Conservation (phyloP, 1,140 invertebrate genomes). For the Drosophila tristis region DNA sequence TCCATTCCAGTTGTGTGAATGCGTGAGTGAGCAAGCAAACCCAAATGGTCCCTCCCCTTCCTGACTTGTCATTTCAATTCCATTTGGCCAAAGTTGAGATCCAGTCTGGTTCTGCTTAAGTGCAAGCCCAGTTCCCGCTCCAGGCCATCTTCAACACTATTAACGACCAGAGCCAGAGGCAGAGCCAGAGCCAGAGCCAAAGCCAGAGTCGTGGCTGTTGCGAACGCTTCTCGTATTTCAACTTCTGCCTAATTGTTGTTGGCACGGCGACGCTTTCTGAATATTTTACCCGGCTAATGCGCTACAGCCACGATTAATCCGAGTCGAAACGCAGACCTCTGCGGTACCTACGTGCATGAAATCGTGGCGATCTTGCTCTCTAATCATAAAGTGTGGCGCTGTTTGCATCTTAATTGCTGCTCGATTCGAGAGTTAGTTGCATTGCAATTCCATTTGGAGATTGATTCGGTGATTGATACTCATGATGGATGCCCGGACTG, state of each 20-base stretch:
- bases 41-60: slow-evolving; percentile 11
- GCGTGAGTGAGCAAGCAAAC: slow-evolving; percentile 7
- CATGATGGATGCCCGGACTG: not conserved
- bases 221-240: slow-evolving; percentile 48
- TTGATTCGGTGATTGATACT: slow-evolving; percentile 29
- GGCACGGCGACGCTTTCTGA: slow-evolving; percentile 41
- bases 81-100: slow-evolving; percentile 78
- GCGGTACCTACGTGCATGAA: slow-evolving; percentile 65
- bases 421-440: slow-evolving; percentile 24
- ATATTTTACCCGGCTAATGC: slow-evolving; percentile 45
- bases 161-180: slow-evolving; percentile 13
- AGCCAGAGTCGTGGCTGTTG: slow-evolving; percentile 6
- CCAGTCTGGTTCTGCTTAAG: slow-evolving; percentile 71
- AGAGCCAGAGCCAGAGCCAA: not conserved
- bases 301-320: slow-evolving; percentile 38
- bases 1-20: slow-evolving; percentile 13
- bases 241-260: slow-evolving; percentile 48
- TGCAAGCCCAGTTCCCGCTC: slow-evolving; percentile 48
- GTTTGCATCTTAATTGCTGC: slow-evolving; percentile 62
- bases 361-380: slow-evolving; percentile 64
- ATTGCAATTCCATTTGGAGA: slow-evolving; percentile 1
- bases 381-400: slow-evolving; percentile 64
- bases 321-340: slow-evolving; percentile 45
- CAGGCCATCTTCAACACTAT: slow-evolving; percentile 38
- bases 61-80: slow-evolving; percentile 66